Percentiles rank a stretch among this genome's conserved stretches.
Evolutionary conservation across 2,888 invertebrate species (phyloP).

Genomic region (Tetanocera ferruginea): DNA sequence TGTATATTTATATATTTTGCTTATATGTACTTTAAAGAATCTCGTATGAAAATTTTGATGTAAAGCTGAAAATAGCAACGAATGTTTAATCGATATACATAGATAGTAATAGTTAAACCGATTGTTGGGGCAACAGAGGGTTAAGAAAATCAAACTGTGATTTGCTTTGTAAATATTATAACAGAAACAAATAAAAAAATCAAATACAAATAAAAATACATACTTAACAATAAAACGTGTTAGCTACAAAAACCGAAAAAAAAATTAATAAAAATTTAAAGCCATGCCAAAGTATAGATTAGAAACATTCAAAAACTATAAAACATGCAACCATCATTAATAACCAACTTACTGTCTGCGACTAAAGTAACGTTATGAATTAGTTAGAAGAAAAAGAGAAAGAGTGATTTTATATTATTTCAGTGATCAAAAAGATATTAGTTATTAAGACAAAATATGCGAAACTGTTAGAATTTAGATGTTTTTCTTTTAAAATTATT

Average conservation of each 20-base stretch:
- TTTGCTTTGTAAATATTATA: conserved; percentile 53
- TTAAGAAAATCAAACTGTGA: conserved; percentile 63
- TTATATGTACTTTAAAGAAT: background rate
- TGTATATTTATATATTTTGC: background rate
- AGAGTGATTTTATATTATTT: conserved; percentile 23
- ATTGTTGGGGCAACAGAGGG: background rate
- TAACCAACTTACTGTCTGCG: conserved; percentile 37
- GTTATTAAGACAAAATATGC: background rate
- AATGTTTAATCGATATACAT: conserved; percentile 18
- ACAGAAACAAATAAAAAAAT: conserved; percentile 28
- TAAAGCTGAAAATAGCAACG: conserved; percentile 24
- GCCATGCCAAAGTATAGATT: conserved; percentile 16
- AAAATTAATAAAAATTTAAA: background rate
- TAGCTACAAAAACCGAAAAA: background rate
- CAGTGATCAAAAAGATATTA: background rate
- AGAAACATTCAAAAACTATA: background rate
- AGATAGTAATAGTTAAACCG: background rate
- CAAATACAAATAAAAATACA: conserved; percentile 33
- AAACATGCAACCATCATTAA: conserved; percentile 21
- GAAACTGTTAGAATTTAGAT: background rate
- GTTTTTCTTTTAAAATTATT: background rate
- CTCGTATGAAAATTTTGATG: background rate
- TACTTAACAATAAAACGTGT: conserved; percentile 18
- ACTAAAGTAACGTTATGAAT: conserved; percentile 22
- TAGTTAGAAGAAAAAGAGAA: conserved; percentile 29